Evolutionary conservation across 1,140 invertebrate genomes (phyloP), one percentile per base, ranked within the genome.

Genomic region (Drosophila gunungcola): DNA sequence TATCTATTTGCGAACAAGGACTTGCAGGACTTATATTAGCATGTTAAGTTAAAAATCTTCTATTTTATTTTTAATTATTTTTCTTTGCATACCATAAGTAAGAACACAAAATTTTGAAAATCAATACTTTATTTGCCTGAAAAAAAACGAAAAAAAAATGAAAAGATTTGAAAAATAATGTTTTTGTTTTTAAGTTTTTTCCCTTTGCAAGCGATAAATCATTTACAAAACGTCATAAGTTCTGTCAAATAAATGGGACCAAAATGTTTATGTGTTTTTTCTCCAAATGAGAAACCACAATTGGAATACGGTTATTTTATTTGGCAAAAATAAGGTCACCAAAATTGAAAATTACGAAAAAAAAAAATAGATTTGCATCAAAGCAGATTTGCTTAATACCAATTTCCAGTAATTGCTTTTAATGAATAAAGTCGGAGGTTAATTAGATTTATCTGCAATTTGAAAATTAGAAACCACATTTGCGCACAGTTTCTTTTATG

Each of bases 361-460:
- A 0, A 52, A 52, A 16, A 5, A 21, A 4, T 4, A 11, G n/a
- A 54, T 58, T 57, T 6, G 5, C 2, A 61, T n/a, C 27, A 10
- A 57, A 57, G 39, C 21, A 27, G 13, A 13, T 34, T 55, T 32
- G 10, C 16, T 38, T 27, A 60, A 52, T 7, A 27, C 0, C 38
- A 36, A 16, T 9, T 54, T 3, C 34, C 34, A 55, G 29, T 55
- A n/a, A 39, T 61, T 39, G 21, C 10, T 4, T 25, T 57, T 25
- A 62, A 13, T 57, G 60, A 58, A 13, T 34, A 12, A 1, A 12
- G 42, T 25, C 13, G 16, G 36, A 32, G 3, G 36, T 11, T 62
- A 32, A 58, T 41, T 58, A 27, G 27, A 7, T 58, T 43, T 43
- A 63, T 60, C 36, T 58, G 10, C 9, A 58, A 21, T 12, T 38